Conservation (phyloP, 2,113 vertebrate genomes). For the Cheilinus undulatus region DNA sequence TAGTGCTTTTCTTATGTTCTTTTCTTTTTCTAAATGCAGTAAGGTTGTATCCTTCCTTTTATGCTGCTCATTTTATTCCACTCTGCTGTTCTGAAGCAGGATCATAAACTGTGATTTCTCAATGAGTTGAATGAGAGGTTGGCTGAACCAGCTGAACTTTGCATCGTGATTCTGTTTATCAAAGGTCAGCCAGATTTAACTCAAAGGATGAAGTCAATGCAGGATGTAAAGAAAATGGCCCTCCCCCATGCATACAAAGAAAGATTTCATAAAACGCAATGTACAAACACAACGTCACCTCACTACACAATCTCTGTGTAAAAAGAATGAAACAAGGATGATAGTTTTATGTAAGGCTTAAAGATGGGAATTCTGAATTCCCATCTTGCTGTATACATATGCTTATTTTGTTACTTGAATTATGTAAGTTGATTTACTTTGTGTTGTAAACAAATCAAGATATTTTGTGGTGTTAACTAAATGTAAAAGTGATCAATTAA, state of each 20-base stretch:
- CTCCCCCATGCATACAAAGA: background rate
- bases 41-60: background rate
- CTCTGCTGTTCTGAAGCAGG: background rate
- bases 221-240: background rate
- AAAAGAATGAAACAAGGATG: background rate
- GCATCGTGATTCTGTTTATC: background rate
- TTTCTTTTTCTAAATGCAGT: background rate
- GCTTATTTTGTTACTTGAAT: too few species aligned
- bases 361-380: too few species aligned
- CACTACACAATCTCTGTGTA: background rate
- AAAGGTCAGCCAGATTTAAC: background rate
- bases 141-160: background rate
- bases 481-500: too few species aligned
- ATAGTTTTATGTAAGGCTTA: too few species aligned
- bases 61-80: background rate
- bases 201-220: background rate
- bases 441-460: too few species aligned
- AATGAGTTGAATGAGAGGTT: background rate
- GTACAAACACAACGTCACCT: background rate
- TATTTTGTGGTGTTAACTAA: too few species aligned
- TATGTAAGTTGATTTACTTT: too few species aligned
- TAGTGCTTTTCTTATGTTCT: too few species aligned
- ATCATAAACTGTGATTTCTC: background rate
- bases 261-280: background rate
- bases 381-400: too few species aligned